A percentile compares a stretch with the other conserved stretches of the same genome.
These are phyloP conservation scores for Crax fasciolata DNA, from an alignment of 2,797 vertebrate species.

Conservation along the genomic window DNA sequence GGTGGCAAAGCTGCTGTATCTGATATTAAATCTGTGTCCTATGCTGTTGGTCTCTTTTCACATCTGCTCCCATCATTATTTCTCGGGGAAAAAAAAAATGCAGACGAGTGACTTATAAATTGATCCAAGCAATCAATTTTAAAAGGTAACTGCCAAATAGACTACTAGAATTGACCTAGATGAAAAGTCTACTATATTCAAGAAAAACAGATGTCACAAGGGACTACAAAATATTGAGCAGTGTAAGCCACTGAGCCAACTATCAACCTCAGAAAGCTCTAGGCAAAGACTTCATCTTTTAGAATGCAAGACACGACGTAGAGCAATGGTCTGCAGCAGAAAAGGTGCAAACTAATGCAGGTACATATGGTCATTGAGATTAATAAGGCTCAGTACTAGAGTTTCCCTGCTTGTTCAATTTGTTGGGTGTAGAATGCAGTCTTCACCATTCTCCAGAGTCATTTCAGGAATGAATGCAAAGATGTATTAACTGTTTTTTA, in stretches of 20 bases:
- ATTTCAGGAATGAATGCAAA: not conserved
- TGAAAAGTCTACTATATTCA: not conserved
- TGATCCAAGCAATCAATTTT: conserved; percentile 9
- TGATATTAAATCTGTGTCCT: not conserved
- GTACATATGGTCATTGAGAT: not conserved
- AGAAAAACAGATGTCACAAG: not conserved
- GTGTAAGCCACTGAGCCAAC: not conserved
- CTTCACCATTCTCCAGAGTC: not conserved
- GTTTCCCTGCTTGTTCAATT: not conserved
- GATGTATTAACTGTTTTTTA: not conserved
- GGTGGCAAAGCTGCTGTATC: not conserved
- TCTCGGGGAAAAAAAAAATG: not conserved
- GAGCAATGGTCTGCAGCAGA: not conserved
- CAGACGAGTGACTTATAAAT: not conserved
- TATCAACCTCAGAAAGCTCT: not conserved
- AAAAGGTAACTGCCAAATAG: not conserved
- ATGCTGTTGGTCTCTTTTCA: not conserved
- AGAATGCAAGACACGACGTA: not conserved
- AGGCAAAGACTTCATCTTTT: not conserved
- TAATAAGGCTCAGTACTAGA: not conserved
- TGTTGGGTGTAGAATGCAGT: not conserved
- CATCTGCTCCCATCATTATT: not conserved
- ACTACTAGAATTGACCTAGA: not conserved
- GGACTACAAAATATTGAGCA: not conserved
- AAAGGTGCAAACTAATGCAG: not conserved